Percentiles rank a stretch among this genome's conserved stretches.
Conservation (phyloP, 2,797 vertebrate species). For the Callimico goeldii region DNA sequence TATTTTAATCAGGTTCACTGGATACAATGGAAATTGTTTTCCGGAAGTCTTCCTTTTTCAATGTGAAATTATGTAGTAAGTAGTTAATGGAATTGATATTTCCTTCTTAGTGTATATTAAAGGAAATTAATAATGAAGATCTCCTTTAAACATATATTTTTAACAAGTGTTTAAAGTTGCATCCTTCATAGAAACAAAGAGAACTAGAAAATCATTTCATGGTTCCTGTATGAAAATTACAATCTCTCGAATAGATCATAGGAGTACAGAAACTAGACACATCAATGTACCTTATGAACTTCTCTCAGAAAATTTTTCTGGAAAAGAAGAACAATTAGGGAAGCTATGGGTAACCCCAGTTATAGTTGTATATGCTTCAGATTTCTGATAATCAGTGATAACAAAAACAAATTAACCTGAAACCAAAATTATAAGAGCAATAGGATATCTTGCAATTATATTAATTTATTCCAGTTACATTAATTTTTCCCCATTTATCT, state of each 20-base stretch:
- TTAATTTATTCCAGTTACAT: background rate
- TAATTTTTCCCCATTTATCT: conserved; percentile 29
- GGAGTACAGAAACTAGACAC: background rate
- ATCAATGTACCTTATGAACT: conserved; percentile 1
- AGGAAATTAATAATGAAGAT: conserved; percentile 72
- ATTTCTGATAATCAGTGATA: background rate
- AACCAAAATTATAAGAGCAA: conserved; percentile 44
- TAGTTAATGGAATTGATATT: conserved; percentile 72
- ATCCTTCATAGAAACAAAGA: conserved; percentile 27
- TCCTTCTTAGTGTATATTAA: conserved; percentile 68
- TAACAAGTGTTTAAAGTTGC: conserved; percentile 20
- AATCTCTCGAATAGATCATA: background rate
- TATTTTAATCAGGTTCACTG: conserved; percentile 89
- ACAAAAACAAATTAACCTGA: conserved; percentile 53
- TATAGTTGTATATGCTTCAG: background rate
- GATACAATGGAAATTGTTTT: conserved; percentile 83
- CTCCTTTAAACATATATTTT: background rate
- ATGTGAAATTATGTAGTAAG: conserved; percentile 75
- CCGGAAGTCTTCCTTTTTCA: conserved; percentile 77
- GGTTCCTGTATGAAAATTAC: conserved; percentile 49
- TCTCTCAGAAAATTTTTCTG: background rate
- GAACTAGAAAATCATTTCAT: conserved; percentile 12
- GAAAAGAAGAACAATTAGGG: background rate
- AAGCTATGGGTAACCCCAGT: background rate
- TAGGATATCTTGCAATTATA: conserved; percentile 8